phyloP scores from a whole-genome alignment of 2,113 vertebrate species.

The Callocephalon fimbriatum region DNA sequence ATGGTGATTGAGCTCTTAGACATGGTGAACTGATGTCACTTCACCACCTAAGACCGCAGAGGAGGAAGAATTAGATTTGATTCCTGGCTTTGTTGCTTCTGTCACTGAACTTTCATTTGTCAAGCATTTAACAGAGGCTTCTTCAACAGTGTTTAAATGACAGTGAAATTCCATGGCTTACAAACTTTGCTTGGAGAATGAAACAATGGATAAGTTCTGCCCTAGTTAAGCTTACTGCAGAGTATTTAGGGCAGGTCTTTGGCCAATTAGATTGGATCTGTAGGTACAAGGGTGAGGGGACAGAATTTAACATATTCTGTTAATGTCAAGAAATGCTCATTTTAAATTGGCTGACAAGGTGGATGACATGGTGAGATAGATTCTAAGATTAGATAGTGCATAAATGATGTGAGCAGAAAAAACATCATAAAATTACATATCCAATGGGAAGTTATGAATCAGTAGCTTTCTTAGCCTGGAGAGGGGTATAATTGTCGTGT shows the following conservation, averaged over 20 bases:
- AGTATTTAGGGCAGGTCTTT: not conserved
- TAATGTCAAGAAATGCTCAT: not conserved
- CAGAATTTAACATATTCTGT: not conserved
- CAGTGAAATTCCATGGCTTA: not conserved
- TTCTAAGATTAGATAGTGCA: not conserved
- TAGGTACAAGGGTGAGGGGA: not conserved
- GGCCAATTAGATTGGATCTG: not conserved
- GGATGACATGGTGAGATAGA: not conserved
- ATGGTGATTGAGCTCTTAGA: constrained; percentile 77
- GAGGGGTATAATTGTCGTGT: not conserved
- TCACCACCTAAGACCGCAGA: constrained; percentile 53
- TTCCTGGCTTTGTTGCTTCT: constrained; percentile 48
- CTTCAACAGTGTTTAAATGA: not conserved
- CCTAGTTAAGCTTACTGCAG: not conserved
- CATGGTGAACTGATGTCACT: constrained; percentile 70
- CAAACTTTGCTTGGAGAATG: not conserved
- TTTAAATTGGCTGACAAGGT: not conserved
- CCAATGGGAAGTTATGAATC: not conserved
- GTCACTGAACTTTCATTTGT: constrained; percentile 26
- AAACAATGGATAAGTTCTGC: not conserved
- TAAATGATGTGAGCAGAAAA: not conserved
- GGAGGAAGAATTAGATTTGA: constrained; percentile 67
- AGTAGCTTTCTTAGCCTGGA: not conserved
- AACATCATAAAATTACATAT: not conserved
- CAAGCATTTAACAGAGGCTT: not conserved